These are phyloP conservation scores for Nyctereutes procyonoides DNA, from an alignment of 2,113 vertebrate species.

Conservation along the genomic window DNA sequence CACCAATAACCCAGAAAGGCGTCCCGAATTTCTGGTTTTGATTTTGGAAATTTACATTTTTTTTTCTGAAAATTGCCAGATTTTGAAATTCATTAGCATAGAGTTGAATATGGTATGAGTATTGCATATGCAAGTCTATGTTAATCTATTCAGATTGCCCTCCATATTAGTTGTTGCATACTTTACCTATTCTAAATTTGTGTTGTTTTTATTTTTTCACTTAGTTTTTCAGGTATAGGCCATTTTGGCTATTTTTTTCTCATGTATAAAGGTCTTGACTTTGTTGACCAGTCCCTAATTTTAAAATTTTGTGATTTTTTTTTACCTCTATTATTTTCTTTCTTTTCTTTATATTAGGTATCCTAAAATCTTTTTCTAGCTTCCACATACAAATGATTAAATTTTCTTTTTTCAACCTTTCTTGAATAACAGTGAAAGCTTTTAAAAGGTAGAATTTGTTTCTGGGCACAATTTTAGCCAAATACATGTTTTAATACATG, in stretches of 20 bases:
- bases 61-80: not conserved
- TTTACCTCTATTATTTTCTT: not conserved
- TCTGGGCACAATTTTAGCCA: not conserved
- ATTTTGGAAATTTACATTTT: constrained; percentile 19
- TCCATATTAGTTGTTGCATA: no score
- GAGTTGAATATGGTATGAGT: not conserved
- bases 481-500: not conserved
- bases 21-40: not conserved
- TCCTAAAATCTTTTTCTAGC: not conserved
- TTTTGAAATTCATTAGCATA: not conserved
- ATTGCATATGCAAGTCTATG: not conserved
- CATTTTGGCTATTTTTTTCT: constrained; percentile 5
- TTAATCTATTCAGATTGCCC: not conserved
- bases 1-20: no score
- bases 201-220: constrained; percentile 29
- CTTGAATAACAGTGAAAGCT: not conserved
- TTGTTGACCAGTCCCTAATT: not conserved
- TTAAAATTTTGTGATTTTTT: not conserved
- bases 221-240: not conserved
- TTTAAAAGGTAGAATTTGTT: not conserved
- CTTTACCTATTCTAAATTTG: not conserved
- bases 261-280: not conserved
- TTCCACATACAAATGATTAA: not conserved
- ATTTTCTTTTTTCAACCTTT: not conserved
- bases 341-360: not conserved